Percentiles rank a stretch among this genome's conserved stretches.
Conservation (phyloP, 2,797 vertebrate genomes). For the Sebastes oblongus region DNA sequence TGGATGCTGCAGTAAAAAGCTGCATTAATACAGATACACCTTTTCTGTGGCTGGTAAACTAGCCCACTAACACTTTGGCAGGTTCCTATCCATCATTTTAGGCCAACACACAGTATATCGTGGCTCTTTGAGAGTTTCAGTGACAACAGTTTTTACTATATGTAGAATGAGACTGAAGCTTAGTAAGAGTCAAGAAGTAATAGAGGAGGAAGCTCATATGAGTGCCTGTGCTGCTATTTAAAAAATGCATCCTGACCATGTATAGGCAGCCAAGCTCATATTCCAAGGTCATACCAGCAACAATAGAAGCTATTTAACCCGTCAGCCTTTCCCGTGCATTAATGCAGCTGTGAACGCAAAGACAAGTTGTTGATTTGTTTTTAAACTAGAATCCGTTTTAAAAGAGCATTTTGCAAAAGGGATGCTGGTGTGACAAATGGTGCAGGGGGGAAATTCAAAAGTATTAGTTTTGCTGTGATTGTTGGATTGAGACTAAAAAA, state of each 20-base stretch:
- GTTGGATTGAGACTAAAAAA: neutral
- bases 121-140: neutral
- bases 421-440: neutral
- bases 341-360: neutral
- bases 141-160: neutral
- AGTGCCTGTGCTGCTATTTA: neutral
- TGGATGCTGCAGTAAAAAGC: neutral
- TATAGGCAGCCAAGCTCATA: neutral
- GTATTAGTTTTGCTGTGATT: neutral
- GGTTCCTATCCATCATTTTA: neutral
- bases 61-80: too few species aligned
- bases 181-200: neutral
- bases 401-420: neutral
- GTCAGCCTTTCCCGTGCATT: rapidly evolving
- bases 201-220: neutral
- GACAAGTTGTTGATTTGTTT: neutral
- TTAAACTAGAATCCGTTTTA: neutral
- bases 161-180: neutral
- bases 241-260: conserved; percentile 2
- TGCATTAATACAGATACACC: neutral
- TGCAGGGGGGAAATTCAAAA: neutral
- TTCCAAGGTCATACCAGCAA: conserved; percentile 4
- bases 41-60: neutral
- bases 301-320: neutral
- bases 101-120: neutral